Conservation (phyloP, 35 echinoderm and acorn worm genomes). For the Amphiura filiformis region DNA sequence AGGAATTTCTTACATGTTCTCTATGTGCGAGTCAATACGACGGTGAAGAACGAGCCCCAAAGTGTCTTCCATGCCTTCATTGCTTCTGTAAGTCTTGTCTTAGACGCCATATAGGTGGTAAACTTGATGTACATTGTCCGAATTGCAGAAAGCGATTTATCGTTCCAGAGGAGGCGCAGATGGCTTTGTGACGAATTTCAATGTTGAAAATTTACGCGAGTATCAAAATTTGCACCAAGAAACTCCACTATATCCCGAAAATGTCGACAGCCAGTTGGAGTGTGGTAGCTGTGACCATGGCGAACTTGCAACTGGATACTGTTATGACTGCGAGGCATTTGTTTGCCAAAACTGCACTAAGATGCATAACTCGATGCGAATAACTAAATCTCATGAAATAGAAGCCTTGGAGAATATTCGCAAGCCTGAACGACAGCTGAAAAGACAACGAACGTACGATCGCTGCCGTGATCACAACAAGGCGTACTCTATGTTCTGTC, state of each 20-base stretch:
- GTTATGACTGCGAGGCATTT: slow-evolving; percentile 30
- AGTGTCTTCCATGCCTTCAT: slow-evolving; percentile 19
- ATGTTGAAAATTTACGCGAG: slow-evolving; percentile 40
- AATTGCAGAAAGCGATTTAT: background rate
- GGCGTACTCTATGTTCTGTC: slow-evolving; percentile 31
- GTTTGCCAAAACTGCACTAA: slow-evolving; percentile 38
- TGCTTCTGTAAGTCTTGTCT: slow-evolving; percentile 18
- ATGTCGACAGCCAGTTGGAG: no score
- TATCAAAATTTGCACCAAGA: slow-evolving; percentile 21
- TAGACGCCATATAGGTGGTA: background rate
- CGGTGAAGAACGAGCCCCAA: background rate
- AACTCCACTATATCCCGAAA: no score
- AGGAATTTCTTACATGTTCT: slow-evolving; percentile 9
- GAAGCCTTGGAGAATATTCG: background rate
- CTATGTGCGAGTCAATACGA: background rate
- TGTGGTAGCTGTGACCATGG: slow-evolving; percentile 29
- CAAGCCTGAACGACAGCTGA: no score
- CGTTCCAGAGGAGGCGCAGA: slow-evolving; percentile 12
- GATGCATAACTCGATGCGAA: slow-evolving; percentile 21
- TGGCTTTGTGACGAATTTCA: slow-evolving; percentile 25
- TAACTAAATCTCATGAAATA: slow-evolving; percentile 14
- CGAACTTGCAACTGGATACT: slow-evolving; percentile 22
- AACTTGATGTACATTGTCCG: slow-evolving; percentile 19
- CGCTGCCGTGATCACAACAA: slow-evolving; percentile 19
- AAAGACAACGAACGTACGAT: no score